These are phyloP conservation scores for Amphiduros pacificus DNA, from an alignment of 2,888 invertebrate genomes.

Conservation along the genomic window DNA sequence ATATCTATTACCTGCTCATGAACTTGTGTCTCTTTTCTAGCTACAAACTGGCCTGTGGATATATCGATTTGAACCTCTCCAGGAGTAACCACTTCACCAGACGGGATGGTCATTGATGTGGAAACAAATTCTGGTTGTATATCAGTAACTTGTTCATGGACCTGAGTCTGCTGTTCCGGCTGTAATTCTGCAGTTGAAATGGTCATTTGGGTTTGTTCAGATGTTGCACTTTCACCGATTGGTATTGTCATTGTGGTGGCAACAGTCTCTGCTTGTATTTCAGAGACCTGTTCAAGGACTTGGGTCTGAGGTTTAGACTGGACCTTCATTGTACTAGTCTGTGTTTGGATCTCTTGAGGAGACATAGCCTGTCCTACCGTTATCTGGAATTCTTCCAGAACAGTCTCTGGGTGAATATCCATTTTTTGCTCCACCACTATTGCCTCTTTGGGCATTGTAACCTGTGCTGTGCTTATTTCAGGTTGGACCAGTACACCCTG, in stretches of 20 bases:
- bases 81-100: neutral
- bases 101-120: too few relatives aligned
- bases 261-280: constrained; percentile 10
- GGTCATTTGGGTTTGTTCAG: constrained; percentile 5
- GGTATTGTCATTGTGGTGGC: constrained; percentile 3
- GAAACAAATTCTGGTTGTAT: too few relatives aligned
- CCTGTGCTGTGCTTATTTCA: neutral
- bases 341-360: constrained; percentile 12
- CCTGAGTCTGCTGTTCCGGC: constrained; percentile 13
- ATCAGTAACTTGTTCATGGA: constrained; percentile 4
- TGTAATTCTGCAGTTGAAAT: neutral
- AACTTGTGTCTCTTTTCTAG: neutral
- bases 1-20: neutral
- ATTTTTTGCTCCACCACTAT: neutral
- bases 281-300: neutral
- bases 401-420: neutral
- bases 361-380: constrained; percentile 2
- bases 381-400: constrained; percentile 1
- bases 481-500: neutral
- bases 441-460: constrained; percentile 1
- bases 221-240: constrained; percentile 13
- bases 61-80: neutral
- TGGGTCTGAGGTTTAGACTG: neutral
- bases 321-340: constrained; percentile 1
- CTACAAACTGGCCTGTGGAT: neutral